These are phyloP conservation scores for Ailurus styani DNA, from an alignment of 2,113 vertebrate species.

Conservation along the genomic window DNA sequence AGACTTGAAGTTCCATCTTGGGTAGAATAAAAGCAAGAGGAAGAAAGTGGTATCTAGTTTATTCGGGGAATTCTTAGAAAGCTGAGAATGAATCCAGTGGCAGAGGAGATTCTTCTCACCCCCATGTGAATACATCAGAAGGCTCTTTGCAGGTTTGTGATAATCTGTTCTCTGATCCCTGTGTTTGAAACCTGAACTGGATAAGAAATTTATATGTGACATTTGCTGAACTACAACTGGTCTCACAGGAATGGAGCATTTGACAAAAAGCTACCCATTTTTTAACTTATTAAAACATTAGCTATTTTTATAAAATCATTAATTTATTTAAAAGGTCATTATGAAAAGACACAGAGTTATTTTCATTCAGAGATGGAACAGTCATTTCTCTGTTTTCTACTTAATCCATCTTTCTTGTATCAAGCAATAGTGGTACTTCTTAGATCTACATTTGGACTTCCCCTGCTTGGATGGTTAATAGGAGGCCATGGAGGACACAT, in stretches of 20 bases:
- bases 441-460: conserved; percentile 32
- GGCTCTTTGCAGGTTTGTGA: not conserved
- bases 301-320: conserved; percentile 34
- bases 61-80: not conserved
- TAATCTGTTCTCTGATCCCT: not conserved
- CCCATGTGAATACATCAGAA: not conserved
- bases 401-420: not conserved
- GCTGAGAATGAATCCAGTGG: not conserved
- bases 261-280: not conserved
- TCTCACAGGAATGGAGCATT: not conserved
- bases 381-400: conserved; percentile 4
- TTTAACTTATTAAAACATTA: conserved; percentile 33
- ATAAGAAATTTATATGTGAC: not conserved
- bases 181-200: not conserved
- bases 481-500: not conserved
- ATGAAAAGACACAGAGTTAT: not conserved
- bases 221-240: not conserved
- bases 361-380: conserved; percentile 1
- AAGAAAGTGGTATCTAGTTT: not conserved
- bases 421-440: not conserved
- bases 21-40: not conserved
- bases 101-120: not conserved
- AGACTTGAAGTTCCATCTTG: not conserved
- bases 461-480: not conserved
- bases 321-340: conserved; percentile 17